Evolutionary conservation across 2,888 invertebrate genomes (phyloP).

Genomic region (Stenchaetothrips biformis): DNA sequence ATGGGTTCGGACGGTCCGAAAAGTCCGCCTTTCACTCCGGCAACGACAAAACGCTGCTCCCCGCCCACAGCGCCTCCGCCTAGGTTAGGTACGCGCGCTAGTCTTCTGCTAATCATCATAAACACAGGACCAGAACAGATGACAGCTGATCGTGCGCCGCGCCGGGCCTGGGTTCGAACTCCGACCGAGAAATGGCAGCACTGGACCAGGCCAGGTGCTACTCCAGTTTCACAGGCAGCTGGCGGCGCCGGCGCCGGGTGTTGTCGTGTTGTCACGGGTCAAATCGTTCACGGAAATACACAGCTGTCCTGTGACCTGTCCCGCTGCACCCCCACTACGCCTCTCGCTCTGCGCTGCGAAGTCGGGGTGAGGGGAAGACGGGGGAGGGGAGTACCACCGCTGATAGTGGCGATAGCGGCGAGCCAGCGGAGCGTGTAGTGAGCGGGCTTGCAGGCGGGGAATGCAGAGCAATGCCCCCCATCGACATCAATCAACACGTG

Average conservation of each 20-base stretch:
- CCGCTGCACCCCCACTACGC: too few relatives aligned
- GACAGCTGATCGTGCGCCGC: not conserved
- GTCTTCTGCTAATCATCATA: slow-evolving; percentile 25
- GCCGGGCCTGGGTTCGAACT: not conserved
- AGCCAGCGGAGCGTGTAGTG: too few relatives aligned
- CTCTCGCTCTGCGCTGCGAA: too few relatives aligned
- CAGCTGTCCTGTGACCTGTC: too few relatives aligned
- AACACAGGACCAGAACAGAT: not conserved
- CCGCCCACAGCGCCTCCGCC: not conserved
- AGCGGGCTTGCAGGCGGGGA: too few relatives aligned
- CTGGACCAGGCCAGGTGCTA: not conserved
- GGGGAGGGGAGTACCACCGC: too few relatives aligned
- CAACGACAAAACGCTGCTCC: not conserved
- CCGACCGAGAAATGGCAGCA: not conserved
- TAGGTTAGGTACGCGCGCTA: not conserved
- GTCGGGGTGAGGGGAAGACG: too few relatives aligned
- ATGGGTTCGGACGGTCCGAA: not conserved
- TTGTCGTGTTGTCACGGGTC: not conserved
- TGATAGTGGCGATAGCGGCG: too few relatives aligned
- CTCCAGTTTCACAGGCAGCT: too few relatives aligned
- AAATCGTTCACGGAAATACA: not conserved
- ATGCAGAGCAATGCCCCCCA: too few relatives aligned
- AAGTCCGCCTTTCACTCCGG: not conserved
- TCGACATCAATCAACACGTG: too few relatives aligned
- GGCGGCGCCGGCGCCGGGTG: not conserved